These are phyloP conservation scores for Microcebus tavaratra DNA, from an alignment of 2,113 vertebrate genomes.

Conservation along the genomic window DNA sequence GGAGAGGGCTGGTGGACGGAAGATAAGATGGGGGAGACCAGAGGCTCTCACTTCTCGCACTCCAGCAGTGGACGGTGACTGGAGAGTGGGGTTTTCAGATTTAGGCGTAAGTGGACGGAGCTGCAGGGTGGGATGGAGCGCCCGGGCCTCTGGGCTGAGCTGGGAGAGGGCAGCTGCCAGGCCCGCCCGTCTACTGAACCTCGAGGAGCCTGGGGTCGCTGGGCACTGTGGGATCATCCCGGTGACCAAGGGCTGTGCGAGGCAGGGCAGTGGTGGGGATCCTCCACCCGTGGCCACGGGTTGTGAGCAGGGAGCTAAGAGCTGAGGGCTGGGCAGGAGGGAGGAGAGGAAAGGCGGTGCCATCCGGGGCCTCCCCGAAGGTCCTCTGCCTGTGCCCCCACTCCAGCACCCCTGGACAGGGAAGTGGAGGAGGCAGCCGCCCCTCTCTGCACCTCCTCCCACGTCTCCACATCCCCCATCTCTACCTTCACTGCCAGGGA, in stretches of 20 bases:
- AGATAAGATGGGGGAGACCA: not conserved
- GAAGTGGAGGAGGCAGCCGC: not conserved
- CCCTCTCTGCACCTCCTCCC: too few species aligned
- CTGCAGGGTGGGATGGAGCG: not conserved
- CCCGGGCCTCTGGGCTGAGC: too few species aligned
- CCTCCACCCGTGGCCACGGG: not conserved
- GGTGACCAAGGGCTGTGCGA: not conserved
- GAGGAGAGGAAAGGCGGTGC: rapidly evolving
- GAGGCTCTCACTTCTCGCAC: not conserved
- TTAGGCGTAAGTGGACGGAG: not conserved
- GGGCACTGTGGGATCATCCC: not conserved
- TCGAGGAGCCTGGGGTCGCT: rapidly evolving
- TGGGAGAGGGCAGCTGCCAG: too few species aligned
- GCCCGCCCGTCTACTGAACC: not conserved
- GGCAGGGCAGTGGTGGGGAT: not conserved
- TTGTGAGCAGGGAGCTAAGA: not conserved
- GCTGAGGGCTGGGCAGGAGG: not conserved
- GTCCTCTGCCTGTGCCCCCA: not conserved
- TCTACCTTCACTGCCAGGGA: not conserved
- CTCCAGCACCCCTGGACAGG: not conserved
- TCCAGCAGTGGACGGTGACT: rapidly evolving
- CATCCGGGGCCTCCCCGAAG: rapidly evolving
- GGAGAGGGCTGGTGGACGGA: not conserved
- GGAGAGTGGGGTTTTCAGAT: not conserved
- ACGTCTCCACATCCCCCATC: not conserved